Percentiles rank a stretch among this genome's conserved stretches.
Conservation (phyloP, 1,140 invertebrate genomes). For the Lordiphosa collinella region DNA sequence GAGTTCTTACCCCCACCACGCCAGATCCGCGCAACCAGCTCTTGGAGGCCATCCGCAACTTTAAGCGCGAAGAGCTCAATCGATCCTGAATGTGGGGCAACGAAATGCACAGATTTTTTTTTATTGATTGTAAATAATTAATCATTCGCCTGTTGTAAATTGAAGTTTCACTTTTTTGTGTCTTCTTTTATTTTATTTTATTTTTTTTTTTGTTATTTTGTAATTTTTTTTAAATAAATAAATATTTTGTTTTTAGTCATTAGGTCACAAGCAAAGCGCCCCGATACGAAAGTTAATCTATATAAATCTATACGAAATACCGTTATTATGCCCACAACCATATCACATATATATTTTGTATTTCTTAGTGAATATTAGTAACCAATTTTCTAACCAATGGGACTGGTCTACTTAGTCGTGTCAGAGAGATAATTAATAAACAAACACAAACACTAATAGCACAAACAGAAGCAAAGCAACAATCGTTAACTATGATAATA, state of each 20-base stretch:
- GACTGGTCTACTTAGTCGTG: constrained; percentile 75
- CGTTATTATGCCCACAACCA: constrained; percentile 28
- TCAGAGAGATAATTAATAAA: constrained; percentile 36
- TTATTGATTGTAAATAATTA: constrained; percentile 55
- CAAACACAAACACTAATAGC: constrained; percentile 34
- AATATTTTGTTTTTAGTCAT: constrained; percentile 63
- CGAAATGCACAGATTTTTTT: constrained; percentile 48
- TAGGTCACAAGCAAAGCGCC: constrained; percentile 43
- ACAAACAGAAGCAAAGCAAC: constrained; percentile 30
- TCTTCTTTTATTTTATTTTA: constrained; percentile 37
- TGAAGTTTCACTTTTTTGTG: constrained; percentile 20
- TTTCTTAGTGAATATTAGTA: constrained; percentile 65
- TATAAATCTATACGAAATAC: constrained; percentile 21
- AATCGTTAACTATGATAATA: constrained; percentile 52
- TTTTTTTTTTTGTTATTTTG: constrained; percentile 67
- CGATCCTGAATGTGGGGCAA: constrained; percentile 26
- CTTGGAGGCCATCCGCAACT: constrained; percentile 87
- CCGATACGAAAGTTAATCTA: constrained; percentile 15
- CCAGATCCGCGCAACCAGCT: constrained; percentile 84
- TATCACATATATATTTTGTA: constrained; percentile 40
- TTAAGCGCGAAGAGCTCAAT: constrained; percentile 79
- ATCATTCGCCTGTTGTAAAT: constrained; percentile 11
- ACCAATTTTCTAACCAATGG: constrained; percentile 76
- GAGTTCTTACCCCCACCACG: constrained; percentile 45
- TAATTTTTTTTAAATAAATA: constrained; percentile 27